phyloP scores from a whole-genome alignment of 2,888 invertebrate species.

The Drosophila dives region DNA sequence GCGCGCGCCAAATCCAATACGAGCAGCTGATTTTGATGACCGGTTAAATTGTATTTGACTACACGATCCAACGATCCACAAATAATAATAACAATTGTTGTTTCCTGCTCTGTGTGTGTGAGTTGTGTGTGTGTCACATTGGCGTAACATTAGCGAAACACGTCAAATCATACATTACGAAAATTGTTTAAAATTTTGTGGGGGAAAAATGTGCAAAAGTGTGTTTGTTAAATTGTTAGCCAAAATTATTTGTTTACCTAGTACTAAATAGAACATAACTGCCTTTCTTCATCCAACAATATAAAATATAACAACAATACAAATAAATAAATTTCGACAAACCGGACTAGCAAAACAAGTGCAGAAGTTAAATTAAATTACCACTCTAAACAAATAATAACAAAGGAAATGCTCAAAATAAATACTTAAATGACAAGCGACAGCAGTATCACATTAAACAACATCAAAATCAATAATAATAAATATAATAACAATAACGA shows the following conservation, averaged over 20 bases:
- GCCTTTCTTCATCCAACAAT: slow-evolving; percentile 44
- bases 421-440: slow-evolving; percentile 67
- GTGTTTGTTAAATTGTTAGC: slow-evolving; percentile 79
- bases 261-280: slow-evolving; percentile 66
- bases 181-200: slow-evolving; percentile 47
- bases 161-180: slow-evolving; percentile 49
- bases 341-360: slow-evolving; percentile 35
- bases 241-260: slow-evolving; percentile 77
- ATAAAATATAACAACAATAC: slow-evolving; percentile 25
- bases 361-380: slow-evolving; percentile 40
- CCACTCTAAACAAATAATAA: slow-evolving; percentile 14
- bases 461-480: slow-evolving; percentile 34
- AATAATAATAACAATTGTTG: slow-evolving; percentile 21
- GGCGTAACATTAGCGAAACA: slow-evolving; percentile 42
- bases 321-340: slow-evolving; percentile 22
- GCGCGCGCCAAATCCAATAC: slow-evolving; percentile 24
- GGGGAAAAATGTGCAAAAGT: slow-evolving; percentile 76
- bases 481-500: slow-evolving; percentile 14
- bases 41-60: slow-evolving; percentile 53
- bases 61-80: slow-evolving; percentile 14
- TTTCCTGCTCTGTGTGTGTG: slow-evolving; percentile 19
- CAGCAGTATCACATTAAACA: slow-evolving; percentile 39
- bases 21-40: slow-evolving; percentile 34
- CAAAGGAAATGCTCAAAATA: slow-evolving; percentile 65
- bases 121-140: slow-evolving; percentile 11